These are phyloP conservation scores for Macrotrachela quadricornifera DNA, from an alignment of 1,140 invertebrate species.

Conservation along the genomic window DNA sequence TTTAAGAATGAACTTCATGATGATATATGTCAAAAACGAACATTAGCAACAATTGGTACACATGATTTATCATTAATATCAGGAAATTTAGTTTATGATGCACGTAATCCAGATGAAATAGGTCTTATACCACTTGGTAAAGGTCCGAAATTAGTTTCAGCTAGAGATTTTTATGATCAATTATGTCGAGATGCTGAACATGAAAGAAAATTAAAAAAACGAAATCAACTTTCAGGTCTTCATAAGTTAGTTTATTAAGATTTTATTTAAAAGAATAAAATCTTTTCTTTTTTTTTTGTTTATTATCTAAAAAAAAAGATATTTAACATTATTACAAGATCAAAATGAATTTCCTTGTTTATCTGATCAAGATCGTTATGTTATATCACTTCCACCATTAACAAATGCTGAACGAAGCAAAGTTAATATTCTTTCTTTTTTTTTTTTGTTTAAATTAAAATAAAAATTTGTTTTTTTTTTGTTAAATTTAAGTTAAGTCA, in stretches of 20 bases:
- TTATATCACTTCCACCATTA: conserved; percentile 60
- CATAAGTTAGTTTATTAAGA: conserved; percentile 38
- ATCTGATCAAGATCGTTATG: conserved; percentile 37
- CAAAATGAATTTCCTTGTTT: conserved; percentile 48
- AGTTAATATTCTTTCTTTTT: conserved; percentile 33
- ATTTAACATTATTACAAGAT: conserved; percentile 51
- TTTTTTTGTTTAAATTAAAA: too few relatives aligned
- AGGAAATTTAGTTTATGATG: conserved; percentile 44
- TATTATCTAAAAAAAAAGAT: too few relatives aligned
- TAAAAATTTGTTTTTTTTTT: background rate
- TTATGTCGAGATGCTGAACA: conserved; percentile 47
- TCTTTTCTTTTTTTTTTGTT: too few relatives aligned
- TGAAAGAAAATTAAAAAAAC: conserved; percentile 46
- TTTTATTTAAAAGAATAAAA: background rate
- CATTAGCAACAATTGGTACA: conserved; percentile 53
- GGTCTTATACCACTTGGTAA: conserved; percentile 38
- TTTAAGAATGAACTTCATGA: conserved; percentile 48
- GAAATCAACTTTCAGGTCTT: conserved; percentile 52
- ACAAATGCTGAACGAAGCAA: conserved; percentile 57
- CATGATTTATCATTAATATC: conserved; percentile 47
- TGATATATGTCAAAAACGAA: conserved; percentile 49
- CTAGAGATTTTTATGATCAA: conserved; percentile 41
- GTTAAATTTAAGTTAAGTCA: conserved; percentile 22
- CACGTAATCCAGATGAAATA: conserved; percentile 38
- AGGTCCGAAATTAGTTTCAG: conserved; percentile 35